Base-by-base conservation (phyloP, 2,797 vertebrate genomes). In the Pantherophis alleghaniensis region DNA sequence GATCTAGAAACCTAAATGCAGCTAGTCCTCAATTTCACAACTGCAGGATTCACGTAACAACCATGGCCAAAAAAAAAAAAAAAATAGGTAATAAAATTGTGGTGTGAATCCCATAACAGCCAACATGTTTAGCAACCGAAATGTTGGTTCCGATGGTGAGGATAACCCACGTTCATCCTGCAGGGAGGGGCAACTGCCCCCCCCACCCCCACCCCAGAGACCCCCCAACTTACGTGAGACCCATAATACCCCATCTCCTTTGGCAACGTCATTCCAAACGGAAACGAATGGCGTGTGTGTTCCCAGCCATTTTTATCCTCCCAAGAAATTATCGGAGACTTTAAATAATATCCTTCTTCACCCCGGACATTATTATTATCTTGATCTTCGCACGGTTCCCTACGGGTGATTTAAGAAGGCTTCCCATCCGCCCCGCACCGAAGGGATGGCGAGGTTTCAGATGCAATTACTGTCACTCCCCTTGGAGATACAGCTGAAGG, bases 391-490 rank as follows among this genome's bases (percentile, higher is more conserved):
- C 26, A 86, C 37, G 6, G 57, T 10, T 63, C 92, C 88, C 88
- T 13, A 5, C 4, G 42, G 92, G 69, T 37, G 14, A 89, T 89
- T 47, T 60, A 74, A 83, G 59, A n/a, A 60, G 87, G 11, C 47
- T 89, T 42, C 4, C 28, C 1, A 9, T 7, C 32, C 11, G 0
- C 20, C n/a, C 86, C 12, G 11, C 24, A 14, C 26, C 2, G 66
- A 86, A 53, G 57, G 22, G 92, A 90, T 66, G 83, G 86, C 18
- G 88, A 42, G 88, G 86, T 92, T 90, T 92, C 47, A 28, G 28
- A 55, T 42, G 92, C 69, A 86, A 92, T 92, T 92, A 92, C 47
- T 61, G 74, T 55, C 60, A 32, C 74, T 90, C 90, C 88, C 57
- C 74, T 37, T 7, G 32, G 92, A 86, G 74, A 90, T 20, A 63